Evolutionary conservation across 37 sponge, comb jelly and placozoan species (phyloP), one percentile per base, ranked within the genome.

Genomic region (Beroe forskalii): DNA sequence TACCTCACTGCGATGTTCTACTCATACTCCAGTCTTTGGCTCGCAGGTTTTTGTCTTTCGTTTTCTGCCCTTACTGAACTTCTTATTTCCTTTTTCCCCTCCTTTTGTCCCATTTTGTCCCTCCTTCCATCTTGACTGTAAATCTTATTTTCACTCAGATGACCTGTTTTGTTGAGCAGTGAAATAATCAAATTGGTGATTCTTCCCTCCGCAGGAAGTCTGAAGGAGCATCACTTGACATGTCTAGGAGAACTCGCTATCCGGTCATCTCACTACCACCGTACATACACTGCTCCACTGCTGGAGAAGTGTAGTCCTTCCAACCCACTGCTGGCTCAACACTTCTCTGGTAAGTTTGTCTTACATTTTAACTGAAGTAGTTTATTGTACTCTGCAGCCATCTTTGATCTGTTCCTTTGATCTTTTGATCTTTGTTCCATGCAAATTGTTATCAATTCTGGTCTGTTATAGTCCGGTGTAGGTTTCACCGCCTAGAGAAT

Each of bases 1-100:
- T 80, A 44, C 48, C 0, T 80, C n/a, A 44, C 86, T 30, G 86
- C 86, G 3, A 80, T 80, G 48, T 80, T 80, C 20, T 44, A 80
- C 55, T 28, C 27, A 25, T 80, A 80, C 28, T 41, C 86, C 4
- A 80, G 17, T 80, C 25, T 28, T 38, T 80, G 86, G 86, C 22
- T 80, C 0, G 12, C 72, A 8, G 72, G 72, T 63, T n/a, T n/a
- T n/a, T n/a, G n/a, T n/a, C n/a, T n/a, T n/a, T n/a, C n/a, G n/a
- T n/a, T n/a, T n/a, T n/a, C n/a, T n/a, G n/a, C n/a, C n/a, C n/a
- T n/a, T n/a, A n/a, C n/a, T n/a, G n/a, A n/a, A n/a, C n/a, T n/a
- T n/a, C n/a, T n/a, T n/a, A n/a, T n/a, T n/a, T n/a, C n/a, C 66
- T 8, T 22, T n/a, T 64, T 4, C 25, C 3, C 25, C 4, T 4